Base-by-base conservation (phyloP, 2,113 vertebrate genomes). In the Mesocricetus auratus region DNA sequence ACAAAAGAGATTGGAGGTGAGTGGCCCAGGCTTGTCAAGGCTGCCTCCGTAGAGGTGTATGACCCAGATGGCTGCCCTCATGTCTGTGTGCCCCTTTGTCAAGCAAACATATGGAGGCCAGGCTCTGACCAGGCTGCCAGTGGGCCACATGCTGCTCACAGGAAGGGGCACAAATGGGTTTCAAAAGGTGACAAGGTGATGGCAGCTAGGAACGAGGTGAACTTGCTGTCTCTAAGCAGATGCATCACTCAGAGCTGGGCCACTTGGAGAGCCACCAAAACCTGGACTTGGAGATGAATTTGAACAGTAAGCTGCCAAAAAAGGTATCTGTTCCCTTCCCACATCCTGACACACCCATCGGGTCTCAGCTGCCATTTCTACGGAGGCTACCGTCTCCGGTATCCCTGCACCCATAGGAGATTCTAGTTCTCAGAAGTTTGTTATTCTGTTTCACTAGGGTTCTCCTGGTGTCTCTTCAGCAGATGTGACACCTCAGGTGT, bases 151-250 rank as follows among this genome's bases (percentile, higher is more conserved):
- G 47, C 22, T 62, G 64, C 53, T 45, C 42, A 36, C 47, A 45
- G 29, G 15, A 45, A 4, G 33, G 13, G 4, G 39, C 0, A 0
- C 1, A 4, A 3, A 8, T 21, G 83, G 71, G 33, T 47, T 62
- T 13, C 31, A 64, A 39, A 0, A n/a, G 90, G 29, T 1, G 47
- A 58, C 39, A 8, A 2, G 47, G 60, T 39, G 73, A 58, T 7
- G 39, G 19, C 58, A 69, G 87, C 74, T 26, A n/a, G 78, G 42
- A 21, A 39, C 2, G 19, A 50, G 83, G 74, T 60, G 29, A 1
- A 10, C 66, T 19, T 17, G 33, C 73, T 53, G 21, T 26, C 9
- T 26, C 26, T 81, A 73, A 78, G 12, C 15, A 62, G 66, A 58
- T 3, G 7, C 21, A 8, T 62, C 71, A 47, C 64, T 9, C 16